Conservation (phyloP, 2,888 invertebrate genomes). For the Sphecodes monilicornis region DNA sequence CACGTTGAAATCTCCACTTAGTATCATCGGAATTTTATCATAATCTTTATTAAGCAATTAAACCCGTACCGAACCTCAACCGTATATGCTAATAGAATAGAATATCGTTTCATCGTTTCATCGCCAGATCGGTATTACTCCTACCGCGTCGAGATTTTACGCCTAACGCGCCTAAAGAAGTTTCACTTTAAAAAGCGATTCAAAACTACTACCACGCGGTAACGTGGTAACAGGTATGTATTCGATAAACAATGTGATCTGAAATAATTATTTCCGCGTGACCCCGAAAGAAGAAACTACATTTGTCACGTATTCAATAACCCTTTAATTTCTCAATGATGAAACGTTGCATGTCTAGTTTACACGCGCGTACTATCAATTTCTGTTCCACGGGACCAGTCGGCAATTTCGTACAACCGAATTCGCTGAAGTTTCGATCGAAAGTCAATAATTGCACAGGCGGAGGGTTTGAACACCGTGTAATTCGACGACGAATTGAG, state of each 20-base stretch:
- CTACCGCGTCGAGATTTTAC: too few relatives aligned
- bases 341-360: conserved; percentile 58
- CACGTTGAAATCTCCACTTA: too few relatives aligned
- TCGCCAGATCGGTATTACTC: too few relatives aligned
- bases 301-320: conserved; percentile 27
- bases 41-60: too few relatives aligned
- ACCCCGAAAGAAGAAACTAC: neutral
- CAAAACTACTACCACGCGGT: neutral
- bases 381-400: conserved; percentile 50
- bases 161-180: too few relatives aligned
- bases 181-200: too few relatives aligned
- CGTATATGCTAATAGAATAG: too few relatives aligned
- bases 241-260: neutral
- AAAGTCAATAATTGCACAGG: conserved; percentile 71
- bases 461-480: conserved; percentile 48
- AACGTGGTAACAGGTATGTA: neutral
- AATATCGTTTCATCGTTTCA: too few relatives aligned
- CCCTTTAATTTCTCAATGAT: conserved; percentile 52
- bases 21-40: too few relatives aligned
- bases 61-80: too few relatives aligned
- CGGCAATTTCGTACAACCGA: conserved; percentile 58
- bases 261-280: conserved; percentile 9
- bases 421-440: conserved; percentile 70
- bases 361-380: conserved; percentile 68
- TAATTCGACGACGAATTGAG: conserved; percentile 67